Evolutionary conservation across 2,888 invertebrate genomes (phyloP).

Genomic region (Hyles lineata): DNA sequence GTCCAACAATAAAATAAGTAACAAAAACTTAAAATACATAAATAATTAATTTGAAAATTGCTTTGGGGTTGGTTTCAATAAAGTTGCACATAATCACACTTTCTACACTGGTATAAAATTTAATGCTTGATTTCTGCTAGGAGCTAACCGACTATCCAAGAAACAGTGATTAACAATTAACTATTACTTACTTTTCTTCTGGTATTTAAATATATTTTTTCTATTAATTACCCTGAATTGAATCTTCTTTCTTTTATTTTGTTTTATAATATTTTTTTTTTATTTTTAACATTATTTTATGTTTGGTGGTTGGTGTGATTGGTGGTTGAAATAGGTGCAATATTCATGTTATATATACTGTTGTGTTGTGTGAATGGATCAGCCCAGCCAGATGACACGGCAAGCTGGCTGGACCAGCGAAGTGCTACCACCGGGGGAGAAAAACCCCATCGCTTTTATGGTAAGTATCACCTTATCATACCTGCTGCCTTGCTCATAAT

Average conservation of each 20-base stretch:
- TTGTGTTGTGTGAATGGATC: conserved; percentile 84
- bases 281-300: conserved; percentile 75
- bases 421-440: conserved; percentile 66
- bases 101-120: neutral
- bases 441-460: conserved; percentile 81
- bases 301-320: conserved; percentile 81
- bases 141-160: neutral
- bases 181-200: conserved; percentile 33
- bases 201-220: conserved; percentile 37
- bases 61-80: conserved; percentile 14
- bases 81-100: neutral
- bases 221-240: conserved; percentile 30
- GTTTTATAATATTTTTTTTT: conserved; percentile 42
- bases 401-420: conserved; percentile 79
- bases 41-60: neutral
- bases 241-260: conserved; percentile 35
- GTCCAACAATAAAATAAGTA: too few species aligned
- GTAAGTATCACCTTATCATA: conserved; percentile 63
- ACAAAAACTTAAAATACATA: too few species aligned
- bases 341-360: conserved; percentile 85
- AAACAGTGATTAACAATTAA: conserved; percentile 17
- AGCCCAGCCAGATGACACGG: conserved; percentile 82
- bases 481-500: conserved; percentile 29
- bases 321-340: conserved; percentile 81
- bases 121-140: conserved; percentile 8